A percentile compares a stretch with the other conserved stretches of the same genome.
phyloP scores from a whole-genome alignment of 2,797 vertebrate species.

The Rhabdophis nuchalis region DNA sequence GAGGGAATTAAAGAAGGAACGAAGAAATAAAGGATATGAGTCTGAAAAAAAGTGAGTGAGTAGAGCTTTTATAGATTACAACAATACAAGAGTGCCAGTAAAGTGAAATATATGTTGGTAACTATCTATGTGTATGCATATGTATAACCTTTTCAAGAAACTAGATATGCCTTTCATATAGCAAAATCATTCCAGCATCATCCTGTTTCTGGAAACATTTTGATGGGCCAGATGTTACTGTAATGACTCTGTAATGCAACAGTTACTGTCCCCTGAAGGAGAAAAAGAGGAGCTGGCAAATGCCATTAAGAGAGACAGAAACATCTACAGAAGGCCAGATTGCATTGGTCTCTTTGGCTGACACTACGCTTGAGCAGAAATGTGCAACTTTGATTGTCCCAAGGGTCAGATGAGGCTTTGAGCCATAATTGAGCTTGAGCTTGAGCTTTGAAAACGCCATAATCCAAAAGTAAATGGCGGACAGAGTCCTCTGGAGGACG shows the following conservation, averaged over 20 bases:
- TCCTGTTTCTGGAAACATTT: slow-evolving; percentile 34
- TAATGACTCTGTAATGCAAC: slow-evolving; percentile 16
- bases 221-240: slow-evolving; percentile 38
- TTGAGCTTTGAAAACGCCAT: background rate
- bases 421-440: background rate
- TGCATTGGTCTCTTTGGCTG: slow-evolving; percentile 15
- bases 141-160: slow-evolving; percentile 40
- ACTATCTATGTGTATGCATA: background rate
- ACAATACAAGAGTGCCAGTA: slow-evolving; percentile 19
- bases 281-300: background rate
- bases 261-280: slow-evolving; percentile 32
- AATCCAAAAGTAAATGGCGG: background rate
- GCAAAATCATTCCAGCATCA: background rate
- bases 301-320: background rate
- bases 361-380: slow-evolving; percentile 29
- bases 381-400: background rate
- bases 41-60: slow-evolving; percentile 15
- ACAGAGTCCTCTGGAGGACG: background rate
- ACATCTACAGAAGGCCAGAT: background rate
- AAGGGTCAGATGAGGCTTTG: background rate
- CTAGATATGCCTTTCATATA: slow-evolving; percentile 45
- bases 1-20: background rate
- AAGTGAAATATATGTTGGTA: slow-evolving; percentile 31
- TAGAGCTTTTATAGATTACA: slow-evolving; percentile 34
- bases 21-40: too few relatives aligned